phyloP scores from a whole-genome alignment of 92 coral and sea anemone species.

The Heteractis magnifica region DNA sequence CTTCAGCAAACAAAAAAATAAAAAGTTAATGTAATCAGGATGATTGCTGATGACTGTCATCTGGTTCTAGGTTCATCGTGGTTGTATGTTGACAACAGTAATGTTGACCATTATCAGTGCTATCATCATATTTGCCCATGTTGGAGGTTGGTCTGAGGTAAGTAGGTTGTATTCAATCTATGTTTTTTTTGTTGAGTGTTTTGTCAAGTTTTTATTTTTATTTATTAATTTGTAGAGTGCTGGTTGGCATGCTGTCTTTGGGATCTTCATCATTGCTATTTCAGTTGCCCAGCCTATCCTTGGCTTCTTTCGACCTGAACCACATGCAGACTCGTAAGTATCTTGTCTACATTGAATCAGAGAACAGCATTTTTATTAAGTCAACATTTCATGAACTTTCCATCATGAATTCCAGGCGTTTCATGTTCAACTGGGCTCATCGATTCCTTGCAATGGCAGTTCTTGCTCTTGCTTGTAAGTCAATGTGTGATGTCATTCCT shows the following conservation, averaged over 20 bases:
- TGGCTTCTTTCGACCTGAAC: conserved; percentile 77
- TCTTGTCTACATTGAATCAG: not conserved
- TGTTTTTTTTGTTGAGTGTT: not conserved
- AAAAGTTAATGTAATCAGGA: not conserved
- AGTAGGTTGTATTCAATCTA: not conserved
- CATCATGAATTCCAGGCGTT: conserved; percentile 45
- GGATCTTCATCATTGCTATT: conserved; percentile 53
- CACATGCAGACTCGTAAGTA: conserved; percentile 31
- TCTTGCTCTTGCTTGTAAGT: conserved; percentile 51
- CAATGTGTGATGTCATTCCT: not conserved
- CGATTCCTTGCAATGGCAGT: conserved; percentile 49
- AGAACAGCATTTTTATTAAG: not conserved
- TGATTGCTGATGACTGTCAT: not conserved
- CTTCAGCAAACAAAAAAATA: too few relatives aligned
- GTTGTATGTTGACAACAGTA: conserved; percentile 56
- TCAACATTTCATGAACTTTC: not conserved
- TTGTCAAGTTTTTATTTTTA: not conserved
- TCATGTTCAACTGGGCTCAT: conserved; percentile 67
- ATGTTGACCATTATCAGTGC: conserved; percentile 44
- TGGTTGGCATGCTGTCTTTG: conserved; percentile 63
- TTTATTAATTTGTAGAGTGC: conserved; percentile 19
- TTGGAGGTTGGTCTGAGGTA: conserved; percentile 73
- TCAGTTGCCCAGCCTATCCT: conserved; percentile 60
- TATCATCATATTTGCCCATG: conserved; percentile 58
- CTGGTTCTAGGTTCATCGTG: conserved; percentile 56